Base-by-base conservation (phyloP, 2,113 vertebrate species). In the Mus spicilegus region DNA sequence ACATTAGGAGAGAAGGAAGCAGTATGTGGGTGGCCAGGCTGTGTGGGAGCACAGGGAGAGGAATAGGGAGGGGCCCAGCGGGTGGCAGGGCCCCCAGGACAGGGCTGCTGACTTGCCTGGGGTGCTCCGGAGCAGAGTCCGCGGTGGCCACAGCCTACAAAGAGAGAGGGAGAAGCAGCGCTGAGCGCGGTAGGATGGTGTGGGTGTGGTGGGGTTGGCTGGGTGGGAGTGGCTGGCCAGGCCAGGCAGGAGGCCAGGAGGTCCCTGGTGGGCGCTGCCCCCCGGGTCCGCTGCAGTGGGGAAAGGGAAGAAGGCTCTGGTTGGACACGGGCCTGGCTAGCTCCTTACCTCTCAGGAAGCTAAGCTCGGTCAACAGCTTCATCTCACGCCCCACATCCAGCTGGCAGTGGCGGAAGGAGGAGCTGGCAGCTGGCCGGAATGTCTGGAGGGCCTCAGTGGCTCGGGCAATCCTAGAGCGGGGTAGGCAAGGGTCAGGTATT, bases 361-460 rank as follows among this genome's bases (percentile, higher is more conserved):
- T 98, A 95, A 99, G 98, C 98, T 98, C 98, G 0, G 98, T 99
- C 95, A 99, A 98, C 61, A 99, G 97, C 97, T 99, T 99, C 94
- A 99, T 98, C 96, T 99, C 99, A 87, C 99, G 98, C 95, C 99
- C 99, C 76, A 99, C 98, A 0, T 99, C 99, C 88, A 99, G 96
- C 97, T 99, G 99, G 98, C 99, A 99, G 91, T 99, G 99, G 97
- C 98, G 99, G 98, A 99, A 99, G 49, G 99, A 99, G 30, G 99
- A 98, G 10, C 99, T 99, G 75, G 99, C 99, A 0, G 99, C 98
- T 0, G 99, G 98, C 12, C 99, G 98, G 98, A 99, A 99, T 7
- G 98, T 98, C 98, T 99, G 99, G 67, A 99, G 98, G 42, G 99
- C 98, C 67, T 99, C 99, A 0, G 99, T 99, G 14, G 99, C 99